Percentiles rank a stretch among this genome's conserved stretches.
Conservation (phyloP, 37 sponge, comb jelly and placozoan genomes). For the Agelas oroides region DNA sequence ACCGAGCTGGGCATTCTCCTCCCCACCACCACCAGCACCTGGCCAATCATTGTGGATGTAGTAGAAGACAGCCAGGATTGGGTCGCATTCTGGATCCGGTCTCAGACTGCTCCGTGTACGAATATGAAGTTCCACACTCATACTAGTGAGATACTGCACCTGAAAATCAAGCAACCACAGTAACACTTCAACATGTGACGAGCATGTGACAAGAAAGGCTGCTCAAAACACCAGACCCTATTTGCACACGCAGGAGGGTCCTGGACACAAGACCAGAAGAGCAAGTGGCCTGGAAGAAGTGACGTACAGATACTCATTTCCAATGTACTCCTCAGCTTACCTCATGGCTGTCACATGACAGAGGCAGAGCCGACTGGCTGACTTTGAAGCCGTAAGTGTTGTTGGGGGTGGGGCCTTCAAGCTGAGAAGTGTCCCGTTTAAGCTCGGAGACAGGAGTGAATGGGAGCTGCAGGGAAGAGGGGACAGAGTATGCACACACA, state of each 20-base stretch:
- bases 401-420: conserved; percentile 83
- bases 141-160: conserved; percentile 77
- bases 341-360: conserved; percentile 38
- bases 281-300: too few species aligned
- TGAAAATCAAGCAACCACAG: conserved; percentile 16
- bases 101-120: conserved; percentile 56
- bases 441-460: conserved; percentile 5
- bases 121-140: conserved; percentile 88
- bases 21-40: neutral
- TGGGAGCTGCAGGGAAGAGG: conserved; percentile 2
- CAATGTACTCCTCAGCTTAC: conserved; percentile 6
- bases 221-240: too few species aligned
- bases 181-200: neutral
- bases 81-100: conserved; percentile 90
- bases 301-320: too few species aligned
- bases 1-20: neutral
- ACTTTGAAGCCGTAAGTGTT: conserved; percentile 81
- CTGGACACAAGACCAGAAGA: too few species aligned
- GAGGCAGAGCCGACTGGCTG: conserved; percentile 44
- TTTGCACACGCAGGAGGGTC: too few species aligned
- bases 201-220: too few species aligned
- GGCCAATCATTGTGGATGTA: conserved; percentile 78
- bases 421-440: conserved; percentile 49
- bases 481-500: neutral
- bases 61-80: conserved; percentile 83